A percentile compares a stretch with the other conserved stretches of the same genome.
Conservation (phyloP, 2,888 invertebrate species). For the Euzophera pinguis region DNA sequence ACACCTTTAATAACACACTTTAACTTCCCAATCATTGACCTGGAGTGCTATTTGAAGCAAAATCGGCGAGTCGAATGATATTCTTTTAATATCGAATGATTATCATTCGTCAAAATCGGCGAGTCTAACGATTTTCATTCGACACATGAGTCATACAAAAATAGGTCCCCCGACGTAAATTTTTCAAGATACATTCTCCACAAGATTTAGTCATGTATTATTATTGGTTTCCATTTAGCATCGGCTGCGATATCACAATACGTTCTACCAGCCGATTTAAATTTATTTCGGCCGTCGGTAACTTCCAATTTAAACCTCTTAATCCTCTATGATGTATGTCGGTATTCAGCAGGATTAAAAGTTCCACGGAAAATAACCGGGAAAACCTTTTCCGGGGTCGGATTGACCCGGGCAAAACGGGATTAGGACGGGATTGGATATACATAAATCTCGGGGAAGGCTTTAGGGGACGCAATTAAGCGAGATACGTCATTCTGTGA, state of each 20-base stretch:
- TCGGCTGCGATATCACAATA: constrained; percentile 76
- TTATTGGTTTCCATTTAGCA: constrained; percentile 74
- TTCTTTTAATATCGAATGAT: too few relatives aligned
- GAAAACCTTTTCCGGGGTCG: constrained; percentile 79
- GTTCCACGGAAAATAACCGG: constrained; percentile 80
- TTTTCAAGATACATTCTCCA: constrained; percentile 47
- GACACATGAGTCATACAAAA: too few relatives aligned
- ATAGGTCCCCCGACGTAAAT: too few relatives aligned
- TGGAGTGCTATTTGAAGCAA: too few relatives aligned
- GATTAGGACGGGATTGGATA: constrained; percentile 80
- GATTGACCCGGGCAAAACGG: constrained; percentile 75
- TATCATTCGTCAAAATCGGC: too few relatives aligned
- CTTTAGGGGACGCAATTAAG: constrained; percentile 77
- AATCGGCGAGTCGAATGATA: too few relatives aligned
- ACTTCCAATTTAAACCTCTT: constrained; percentile 81
- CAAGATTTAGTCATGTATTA: constrained; percentile 68
- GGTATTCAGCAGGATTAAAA: constrained; percentile 80
- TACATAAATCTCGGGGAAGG: constrained; percentile 75
- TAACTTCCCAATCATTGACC: too few relatives aligned
- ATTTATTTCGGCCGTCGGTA: constrained; percentile 80
- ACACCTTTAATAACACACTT: too few relatives aligned
- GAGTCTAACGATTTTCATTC: too few relatives aligned
- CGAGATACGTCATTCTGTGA: constrained; percentile 75
- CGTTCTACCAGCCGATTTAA: constrained; percentile 77
- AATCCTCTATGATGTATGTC: constrained; percentile 80